These are phyloP conservation scores for Machimus atricapillus DNA, from an alignment of 2,888 invertebrate species.

Conservation along the genomic window DNA sequence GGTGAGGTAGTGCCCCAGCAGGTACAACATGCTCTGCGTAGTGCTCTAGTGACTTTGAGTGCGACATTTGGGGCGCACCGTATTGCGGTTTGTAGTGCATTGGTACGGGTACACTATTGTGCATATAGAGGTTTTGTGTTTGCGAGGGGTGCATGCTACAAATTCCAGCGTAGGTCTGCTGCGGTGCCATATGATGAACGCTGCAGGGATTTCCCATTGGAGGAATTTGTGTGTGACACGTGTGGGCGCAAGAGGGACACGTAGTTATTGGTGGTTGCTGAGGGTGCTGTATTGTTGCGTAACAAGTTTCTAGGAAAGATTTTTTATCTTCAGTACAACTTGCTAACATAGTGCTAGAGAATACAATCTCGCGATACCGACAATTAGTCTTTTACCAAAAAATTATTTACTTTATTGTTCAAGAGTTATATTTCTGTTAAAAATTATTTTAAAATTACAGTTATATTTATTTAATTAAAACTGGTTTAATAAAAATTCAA, in stretches of 20 bases:
- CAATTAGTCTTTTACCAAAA: neutral
- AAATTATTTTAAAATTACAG: too few relatives aligned
- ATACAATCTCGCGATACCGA: neutral
- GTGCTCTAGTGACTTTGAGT: conserved; percentile 61
- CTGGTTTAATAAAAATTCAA: too few relatives aligned
- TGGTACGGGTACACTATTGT: conserved; percentile 35
- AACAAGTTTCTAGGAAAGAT: conserved; percentile 48
- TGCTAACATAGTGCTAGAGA: neutral
- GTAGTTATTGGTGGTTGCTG: conserved; percentile 46
- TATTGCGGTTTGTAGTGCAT: conserved; percentile 42
- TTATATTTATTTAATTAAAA: too few relatives aligned
- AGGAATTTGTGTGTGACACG: conserved; percentile 37
- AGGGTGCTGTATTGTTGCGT: conserved; percentile 48
- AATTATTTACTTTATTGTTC: neutral
- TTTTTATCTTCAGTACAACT: neutral
- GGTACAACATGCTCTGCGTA: conserved; percentile 56
- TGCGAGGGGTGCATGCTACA: conserved; percentile 47
- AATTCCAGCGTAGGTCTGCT: conserved; percentile 48
- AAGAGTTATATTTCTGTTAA: too few relatives aligned
- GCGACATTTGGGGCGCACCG: conserved; percentile 54
- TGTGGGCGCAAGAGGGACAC: conserved; percentile 43
- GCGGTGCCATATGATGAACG: conserved; percentile 47
- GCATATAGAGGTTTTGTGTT: conserved; percentile 40
- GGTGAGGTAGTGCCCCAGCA: conserved; percentile 53
- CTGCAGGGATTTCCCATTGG: conserved; percentile 26